Base-by-base conservation (phyloP, 2,888 invertebrate species). In the Arenicola marina region DNA sequence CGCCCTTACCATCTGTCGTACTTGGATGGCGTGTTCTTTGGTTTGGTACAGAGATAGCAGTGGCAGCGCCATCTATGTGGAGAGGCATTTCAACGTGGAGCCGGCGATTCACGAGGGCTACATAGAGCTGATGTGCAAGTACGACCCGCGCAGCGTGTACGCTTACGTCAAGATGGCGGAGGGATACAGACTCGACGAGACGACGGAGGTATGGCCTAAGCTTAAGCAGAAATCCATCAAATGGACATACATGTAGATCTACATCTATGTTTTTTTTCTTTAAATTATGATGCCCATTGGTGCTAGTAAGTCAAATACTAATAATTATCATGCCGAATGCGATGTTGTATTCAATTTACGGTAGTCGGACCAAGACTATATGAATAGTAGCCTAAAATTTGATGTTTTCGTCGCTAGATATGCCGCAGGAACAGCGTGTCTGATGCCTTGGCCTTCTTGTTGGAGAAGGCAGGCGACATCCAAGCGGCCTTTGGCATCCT, bases 391-490 rank as follows among this genome's bases (percentile, higher is more conserved):
- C n/a, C n/a, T n/a, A n/a, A n/a, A n/a, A n/a, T n/a, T n/a, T n/a
- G n/a, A n/a, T n/a, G 15, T 48, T 26, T 29, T 21, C 2, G 11
- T 51, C 51, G 71, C 53, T 83, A 87, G 82, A 89, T 91, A 65
- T 89, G 89, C 51, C 85, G 87, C 67, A 86, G 87, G 69, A 85
- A 89, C 76, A 85, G 88, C 62, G 85, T 89, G 34, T 86, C 88
- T 59, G 87, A 88, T 67, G 89, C 90, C 0, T 88, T 89, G 56
- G 91, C 91, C 21, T 88, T 88, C 72, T 86, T 93, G 58, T 84
- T 92, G 67, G 92, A 92, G 80, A 88, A 89, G 78, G 87, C 88
- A 66, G 91, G 91, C 15, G 89, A 91, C 79, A 89, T 89, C 78
- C 86, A 87, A 72, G 88, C 87, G 74, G 91, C 92, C 1, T 89